phyloP scores from a whole-genome alignment of 2,113 vertebrate genomes.

The Chlorodrepanis virens region DNA sequence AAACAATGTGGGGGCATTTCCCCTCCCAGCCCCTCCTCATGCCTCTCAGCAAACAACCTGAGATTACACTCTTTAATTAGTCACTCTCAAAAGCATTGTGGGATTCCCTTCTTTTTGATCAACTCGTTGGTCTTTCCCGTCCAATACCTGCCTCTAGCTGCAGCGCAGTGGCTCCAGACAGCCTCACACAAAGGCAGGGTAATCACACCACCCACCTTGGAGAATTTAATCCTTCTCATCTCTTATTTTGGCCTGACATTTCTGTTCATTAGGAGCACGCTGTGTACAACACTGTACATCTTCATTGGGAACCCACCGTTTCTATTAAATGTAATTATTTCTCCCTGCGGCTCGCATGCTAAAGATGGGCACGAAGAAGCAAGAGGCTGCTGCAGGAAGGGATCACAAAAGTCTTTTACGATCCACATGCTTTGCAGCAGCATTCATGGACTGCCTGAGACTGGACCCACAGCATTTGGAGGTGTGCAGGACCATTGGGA shows the following conservation, averaged over 20 bases:
- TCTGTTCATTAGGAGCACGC: constrained; percentile 41
- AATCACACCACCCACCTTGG: neutral
- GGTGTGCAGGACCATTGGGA: neutral
- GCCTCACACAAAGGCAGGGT: neutral
- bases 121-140: neutral
- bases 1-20: neutral
- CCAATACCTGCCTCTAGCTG: neutral
- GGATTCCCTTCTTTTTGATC: neutral
- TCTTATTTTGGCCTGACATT: constrained; percentile 15
- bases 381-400: neutral
- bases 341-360: neutral
- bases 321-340: constrained; percentile 30
- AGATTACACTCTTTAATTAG: neutral
- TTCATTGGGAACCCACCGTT: constrained; percentile 11
- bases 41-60: neutral
- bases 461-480: neutral
- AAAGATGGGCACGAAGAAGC: neutral
- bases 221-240: constrained; percentile 33
- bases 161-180: neutral
- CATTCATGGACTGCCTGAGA: neutral
- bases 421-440: fast-evolving
- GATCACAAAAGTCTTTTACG: no score
- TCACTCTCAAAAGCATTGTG: neutral
- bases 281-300: neutral
- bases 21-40: neutral